These are phyloP conservation scores for Pimpla rufipes DNA, from an alignment of 2,888 invertebrate genomes.

Conservation along the genomic window DNA sequence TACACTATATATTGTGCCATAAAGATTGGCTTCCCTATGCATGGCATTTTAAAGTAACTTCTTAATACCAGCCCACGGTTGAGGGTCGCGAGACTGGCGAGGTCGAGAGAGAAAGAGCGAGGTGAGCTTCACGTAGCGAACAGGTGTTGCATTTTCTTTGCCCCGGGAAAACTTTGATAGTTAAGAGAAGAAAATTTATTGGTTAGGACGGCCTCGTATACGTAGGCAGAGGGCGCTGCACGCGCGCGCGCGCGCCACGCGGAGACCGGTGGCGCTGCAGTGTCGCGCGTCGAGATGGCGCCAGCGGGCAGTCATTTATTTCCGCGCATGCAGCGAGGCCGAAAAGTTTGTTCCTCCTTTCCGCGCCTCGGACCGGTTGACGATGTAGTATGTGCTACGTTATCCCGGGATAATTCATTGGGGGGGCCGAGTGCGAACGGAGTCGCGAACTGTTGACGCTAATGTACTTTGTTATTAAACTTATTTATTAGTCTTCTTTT, in stretches of 20 bases:
- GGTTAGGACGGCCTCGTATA: slow-evolving; percentile 50
- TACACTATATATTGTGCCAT: slow-evolving; percentile 48
- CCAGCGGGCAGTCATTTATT: slow-evolving; percentile 56
- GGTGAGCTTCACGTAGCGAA: slow-evolving; percentile 75
- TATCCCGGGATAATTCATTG: slow-evolving; percentile 36
- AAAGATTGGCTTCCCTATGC: slow-evolving; percentile 80
- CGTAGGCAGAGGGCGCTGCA: slow-evolving; percentile 26
- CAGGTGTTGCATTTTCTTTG: slow-evolving; percentile 81
- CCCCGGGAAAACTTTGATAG: slow-evolving; percentile 80
- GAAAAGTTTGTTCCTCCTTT: slow-evolving; percentile 47
- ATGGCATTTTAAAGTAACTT: slow-evolving; percentile 83
- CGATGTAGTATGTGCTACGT: neutral
- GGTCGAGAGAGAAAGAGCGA: neutral
- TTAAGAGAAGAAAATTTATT: slow-evolving; percentile 80
- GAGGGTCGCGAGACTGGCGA: neutral
- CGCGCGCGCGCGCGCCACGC: slow-evolving; percentile 10
- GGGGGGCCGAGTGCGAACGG: neutral
- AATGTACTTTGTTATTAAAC: slow-evolving; percentile 47
- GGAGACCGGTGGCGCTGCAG: neutral
- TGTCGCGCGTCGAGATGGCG: slow-evolving; percentile 12
- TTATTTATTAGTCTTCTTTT: slow-evolving; percentile 18
- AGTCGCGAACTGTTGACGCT: slow-evolving; percentile 21
- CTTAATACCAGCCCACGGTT: slow-evolving; percentile 78
- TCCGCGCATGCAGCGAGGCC: slow-evolving; percentile 28
- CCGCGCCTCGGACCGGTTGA: slow-evolving; percentile 30